Evolutionary conservation across 2,888 invertebrate species (phyloP).

Genomic region (Ischnura elegans): DNA sequence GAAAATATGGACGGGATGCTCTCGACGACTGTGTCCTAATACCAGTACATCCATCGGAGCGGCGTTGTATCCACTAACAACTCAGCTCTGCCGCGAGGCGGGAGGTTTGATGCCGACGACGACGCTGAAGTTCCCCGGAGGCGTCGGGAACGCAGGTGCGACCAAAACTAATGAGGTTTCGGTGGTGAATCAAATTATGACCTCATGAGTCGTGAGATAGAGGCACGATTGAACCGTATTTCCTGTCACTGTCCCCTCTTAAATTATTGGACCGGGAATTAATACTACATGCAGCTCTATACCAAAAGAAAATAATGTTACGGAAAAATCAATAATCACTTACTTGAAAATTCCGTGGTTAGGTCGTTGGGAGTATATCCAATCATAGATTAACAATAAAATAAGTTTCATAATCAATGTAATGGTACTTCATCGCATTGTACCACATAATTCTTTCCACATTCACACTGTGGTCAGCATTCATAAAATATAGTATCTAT

Average conservation of each 20-base stretch:
- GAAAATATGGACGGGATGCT: background rate
- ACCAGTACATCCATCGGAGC: background rate
- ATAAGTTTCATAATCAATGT: too few species aligned
- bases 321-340: too few species aligned
- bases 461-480: too few species aligned
- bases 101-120: background rate
- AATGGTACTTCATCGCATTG: too few species aligned
- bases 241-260: background rate
- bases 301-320: too few species aligned
- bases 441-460: too few species aligned
- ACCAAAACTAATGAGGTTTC: conserved; percentile 35
- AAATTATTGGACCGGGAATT: background rate
- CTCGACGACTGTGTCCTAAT: background rate
- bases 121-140: background rate
- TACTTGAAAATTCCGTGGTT: too few species aligned
- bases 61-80: background rate
- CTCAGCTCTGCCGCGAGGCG: background rate
- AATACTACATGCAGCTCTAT: too few species aligned
- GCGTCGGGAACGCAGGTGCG: background rate
- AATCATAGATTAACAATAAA: too few species aligned
- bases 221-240: background rate
- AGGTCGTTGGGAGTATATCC: too few species aligned
- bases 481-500: too few species aligned
- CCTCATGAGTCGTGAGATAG: conserved; percentile 17
- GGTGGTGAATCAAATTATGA: conserved; percentile 15